Base-by-base conservation (phyloP, 2,888 invertebrate species). In the Lycia hirtaria region DNA sequence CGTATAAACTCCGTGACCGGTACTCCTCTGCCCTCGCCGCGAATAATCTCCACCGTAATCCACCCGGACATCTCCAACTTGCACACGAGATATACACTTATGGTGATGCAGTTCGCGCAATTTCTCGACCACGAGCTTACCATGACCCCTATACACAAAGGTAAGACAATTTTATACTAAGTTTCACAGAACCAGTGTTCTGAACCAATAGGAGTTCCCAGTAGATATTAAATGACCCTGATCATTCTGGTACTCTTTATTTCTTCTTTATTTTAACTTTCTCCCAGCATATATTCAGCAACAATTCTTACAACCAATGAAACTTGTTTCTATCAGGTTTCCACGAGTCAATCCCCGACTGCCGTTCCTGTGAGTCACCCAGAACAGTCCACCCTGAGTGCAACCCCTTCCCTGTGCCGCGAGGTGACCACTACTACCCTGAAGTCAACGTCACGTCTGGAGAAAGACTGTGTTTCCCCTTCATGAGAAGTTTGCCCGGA, bases 51-150 rank as follows among this genome's bases (percentile, higher is more conserved):
- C 0, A 96, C 97, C 0, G 94, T 95, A 0, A 96, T 98, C 44
- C 98, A 98, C 82, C 97, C 97, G 0, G 98, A 98, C 75, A 97
- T 98, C 57, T 97, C 97, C 26, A 97, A 98, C 78, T 92, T 98
- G 15, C 97, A 98, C 77, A 95, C 95, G 0, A 93, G 97, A 4
- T 98, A 98, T 84, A 96, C 97, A 0, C 89, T 98, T 14, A 97
- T 98, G 96, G 94, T 96, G 33, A 98, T 98, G 98, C 98, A 98
- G 89, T 98, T 95, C 74, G 98, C 98, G 0, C 98, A 98, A 83
- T 96, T 99, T 74, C 83, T 98, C 15, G 98, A 98, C 83, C 98
- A 98, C 87, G 98, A 98, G 81, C 92, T 99, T 47, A 98, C 98
- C 0, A 95, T 98, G 94, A 98, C 98, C 0, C 98, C 98, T 1